Evolutionary conservation across 23 tunicate genomes (phyloP).

Genomic region (Halocynthia aurantium): DNA sequence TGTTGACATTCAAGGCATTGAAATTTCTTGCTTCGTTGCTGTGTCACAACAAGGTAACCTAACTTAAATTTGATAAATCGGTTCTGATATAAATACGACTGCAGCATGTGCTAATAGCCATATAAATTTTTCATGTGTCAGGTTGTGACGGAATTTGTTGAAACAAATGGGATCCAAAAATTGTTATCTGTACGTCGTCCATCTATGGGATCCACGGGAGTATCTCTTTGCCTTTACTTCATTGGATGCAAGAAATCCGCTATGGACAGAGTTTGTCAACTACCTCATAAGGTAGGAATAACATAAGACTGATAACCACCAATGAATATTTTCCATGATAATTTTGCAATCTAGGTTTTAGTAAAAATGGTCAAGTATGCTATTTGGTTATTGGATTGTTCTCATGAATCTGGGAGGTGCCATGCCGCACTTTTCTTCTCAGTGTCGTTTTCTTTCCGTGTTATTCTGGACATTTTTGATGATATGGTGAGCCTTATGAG

Average conservation of each 20-base stretch:
- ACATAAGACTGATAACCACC: too few species aligned
- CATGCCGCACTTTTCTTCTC: constrained; percentile 83
- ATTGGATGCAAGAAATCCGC: constrained; percentile 80
- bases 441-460: constrained; percentile 44
- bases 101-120: neutral
- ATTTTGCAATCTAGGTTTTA: constrained; percentile 16
- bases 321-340: neutral
- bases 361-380: constrained; percentile 59
- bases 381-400: constrained; percentile 74
- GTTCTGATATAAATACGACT: too few species aligned
- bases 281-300: constrained; percentile 37
- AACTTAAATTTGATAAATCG: too few species aligned
- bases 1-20: constrained; percentile 61
- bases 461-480: constrained; percentile 71
- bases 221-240: constrained; percentile 73
- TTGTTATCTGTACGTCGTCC: constrained; percentile 54
- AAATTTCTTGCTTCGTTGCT: constrained; percentile 64
- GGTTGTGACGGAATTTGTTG: constrained; percentile 76
- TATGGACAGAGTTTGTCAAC: constrained; percentile 81
- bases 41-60: constrained; percentile 76
- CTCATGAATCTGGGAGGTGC: constrained; percentile 81
- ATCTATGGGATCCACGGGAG: constrained; percentile 81
- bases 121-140: neutral
- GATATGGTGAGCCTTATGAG: constrained; percentile 28
- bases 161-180: constrained; percentile 49